Base-by-base conservation (phyloP, 2,797 vertebrate species). In the Caiman crocodilus region DNA sequence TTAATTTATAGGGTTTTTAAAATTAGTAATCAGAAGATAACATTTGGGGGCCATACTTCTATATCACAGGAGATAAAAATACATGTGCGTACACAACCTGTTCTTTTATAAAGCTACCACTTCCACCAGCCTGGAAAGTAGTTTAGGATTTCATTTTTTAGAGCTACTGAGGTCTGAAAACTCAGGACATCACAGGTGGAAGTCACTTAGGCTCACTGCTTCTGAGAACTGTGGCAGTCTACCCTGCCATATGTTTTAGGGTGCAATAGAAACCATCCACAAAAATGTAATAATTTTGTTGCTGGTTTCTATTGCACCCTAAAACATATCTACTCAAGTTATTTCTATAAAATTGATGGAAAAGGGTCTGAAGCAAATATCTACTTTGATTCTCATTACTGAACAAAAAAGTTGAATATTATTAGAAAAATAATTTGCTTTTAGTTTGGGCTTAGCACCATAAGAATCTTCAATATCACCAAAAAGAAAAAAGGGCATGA, bases 331-430 rank as follows among this genome's bases (percentile, higher is more conserved):
- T 42, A 81, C 9, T 16, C 64, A 60, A 82, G 7, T 3, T 16
- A 57, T 78, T 82, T 82, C 64, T 64, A 67, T 60, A 6, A 82
- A 85, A 73, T n/a, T 3, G 60, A 78, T 23, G 23, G 11, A 21
- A 79, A 82, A 92, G 10, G 21, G 4, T 0, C 0, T 25, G 42
- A 16, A 50, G 1, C 30, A 85, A 94, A 85, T 15, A 84, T 64
- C 6, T 1, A 21, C 0, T 0, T 16, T 60, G 90, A 58, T 69
- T 42, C 15, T 23, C 7, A 14, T 17, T 76, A 57, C 73, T 77
- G 50, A 50, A 12, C 9, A 90, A 88, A 90, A 28, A 42, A 26
- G 14, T 2, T 0, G 10, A 5, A 5, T 6, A n/a, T 7, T 81
- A 2, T 10, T 82, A 76, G 28, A 74, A 79, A 90, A 82, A 4